A percentile compares a stretch with the other conserved stretches of the same genome.
These are phyloP conservation scores for Girardia tigrina DNA, from an alignment of 2,888 invertebrate genomes.

Conservation along the genomic window DNA sequence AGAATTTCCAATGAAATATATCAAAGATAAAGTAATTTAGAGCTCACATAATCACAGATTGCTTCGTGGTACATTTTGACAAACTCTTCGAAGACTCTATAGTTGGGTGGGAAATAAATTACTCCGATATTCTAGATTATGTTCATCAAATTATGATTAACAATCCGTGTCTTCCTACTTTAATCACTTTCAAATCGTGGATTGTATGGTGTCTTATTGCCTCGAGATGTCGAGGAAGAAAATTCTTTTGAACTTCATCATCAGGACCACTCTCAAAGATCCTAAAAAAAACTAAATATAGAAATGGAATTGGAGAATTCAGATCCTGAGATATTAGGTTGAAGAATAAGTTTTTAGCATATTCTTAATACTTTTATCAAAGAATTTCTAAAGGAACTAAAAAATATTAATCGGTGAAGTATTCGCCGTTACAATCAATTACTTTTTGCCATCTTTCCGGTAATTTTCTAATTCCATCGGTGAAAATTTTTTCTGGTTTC, in stretches of 20 bases:
- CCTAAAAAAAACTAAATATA: no score
- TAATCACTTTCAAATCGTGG: conserved; percentile 77
- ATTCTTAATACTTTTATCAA: no score
- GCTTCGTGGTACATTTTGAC: conserved; percentile 82
- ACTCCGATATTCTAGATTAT: conserved; percentile 51
- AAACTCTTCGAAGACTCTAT: conserved; percentile 76
- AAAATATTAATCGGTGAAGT: no score
- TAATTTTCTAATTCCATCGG: no score
- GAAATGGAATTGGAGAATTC: no score
- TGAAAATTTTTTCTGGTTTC: no score
- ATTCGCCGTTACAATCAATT: no score
- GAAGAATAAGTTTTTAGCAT: no score
- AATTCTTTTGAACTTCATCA: conserved; percentile 79
- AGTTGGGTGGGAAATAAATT: conserved; percentile 86
- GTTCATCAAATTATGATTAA: conserved; percentile 9
- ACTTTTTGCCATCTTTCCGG: no score
- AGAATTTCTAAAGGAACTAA: no score
- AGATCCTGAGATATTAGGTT: no score
- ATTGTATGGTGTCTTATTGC: conserved; percentile 67
- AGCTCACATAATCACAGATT: conserved; percentile 54
- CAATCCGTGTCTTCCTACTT: conserved; percentile 48
- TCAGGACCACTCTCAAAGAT: conserved; percentile 89
- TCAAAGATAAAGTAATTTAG: background rate
- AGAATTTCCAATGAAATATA: background rate
- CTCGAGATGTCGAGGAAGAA: conserved; percentile 85